Percentiles rank a stretch among this genome's conserved stretches.
Evolutionary conservation across 2,113 vertebrate species (phyloP).

Genomic region (Mustela nigripes): DNA sequence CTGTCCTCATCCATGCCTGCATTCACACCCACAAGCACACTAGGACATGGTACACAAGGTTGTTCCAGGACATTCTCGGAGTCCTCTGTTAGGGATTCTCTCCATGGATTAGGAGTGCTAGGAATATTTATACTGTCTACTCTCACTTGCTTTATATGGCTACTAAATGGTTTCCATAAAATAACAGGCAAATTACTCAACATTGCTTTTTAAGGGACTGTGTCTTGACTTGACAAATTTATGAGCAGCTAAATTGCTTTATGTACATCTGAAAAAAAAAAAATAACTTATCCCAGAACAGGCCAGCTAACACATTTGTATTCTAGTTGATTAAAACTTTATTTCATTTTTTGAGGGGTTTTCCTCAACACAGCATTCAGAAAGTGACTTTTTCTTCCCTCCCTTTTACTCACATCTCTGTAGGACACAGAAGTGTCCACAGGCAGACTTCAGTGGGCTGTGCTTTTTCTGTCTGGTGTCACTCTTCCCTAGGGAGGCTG

Average conservation of each 20-base stretch:
- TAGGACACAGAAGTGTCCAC: rapidly evolving
- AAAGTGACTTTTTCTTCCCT: background rate
- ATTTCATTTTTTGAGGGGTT: slow-evolving; percentile 48
- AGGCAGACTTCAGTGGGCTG: background rate
- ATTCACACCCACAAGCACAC: background rate
- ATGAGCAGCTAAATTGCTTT: slow-evolving; percentile 58
- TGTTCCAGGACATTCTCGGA: too few relatives aligned
- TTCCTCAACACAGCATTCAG: background rate
- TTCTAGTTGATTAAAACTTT: slow-evolving; percentile 60
- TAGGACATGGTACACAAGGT: rapidly evolving
- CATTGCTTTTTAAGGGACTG: slow-evolving; percentile 46
- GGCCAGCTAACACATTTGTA: slow-evolving; percentile 37
- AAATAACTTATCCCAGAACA: slow-evolving; percentile 33
- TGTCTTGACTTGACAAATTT: slow-evolving; percentile 66
- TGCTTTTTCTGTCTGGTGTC: background rate
- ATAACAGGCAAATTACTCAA: slow-evolving; percentile 54
- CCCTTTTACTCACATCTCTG: background rate
- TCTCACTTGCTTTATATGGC: slow-evolving; percentile 6
- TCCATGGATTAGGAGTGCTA: background rate
- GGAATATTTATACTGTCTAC: background rate
- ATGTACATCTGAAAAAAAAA: slow-evolving; percentile 44
- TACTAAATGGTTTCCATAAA: slow-evolving; percentile 59
- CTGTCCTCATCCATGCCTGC: background rate
- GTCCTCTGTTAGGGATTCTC: background rate
- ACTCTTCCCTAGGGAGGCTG: background rate